These are phyloP conservation scores for Drosophila neoperkinsi DNA, from an alignment of 2,888 invertebrate genomes.

Conservation along the genomic window DNA sequence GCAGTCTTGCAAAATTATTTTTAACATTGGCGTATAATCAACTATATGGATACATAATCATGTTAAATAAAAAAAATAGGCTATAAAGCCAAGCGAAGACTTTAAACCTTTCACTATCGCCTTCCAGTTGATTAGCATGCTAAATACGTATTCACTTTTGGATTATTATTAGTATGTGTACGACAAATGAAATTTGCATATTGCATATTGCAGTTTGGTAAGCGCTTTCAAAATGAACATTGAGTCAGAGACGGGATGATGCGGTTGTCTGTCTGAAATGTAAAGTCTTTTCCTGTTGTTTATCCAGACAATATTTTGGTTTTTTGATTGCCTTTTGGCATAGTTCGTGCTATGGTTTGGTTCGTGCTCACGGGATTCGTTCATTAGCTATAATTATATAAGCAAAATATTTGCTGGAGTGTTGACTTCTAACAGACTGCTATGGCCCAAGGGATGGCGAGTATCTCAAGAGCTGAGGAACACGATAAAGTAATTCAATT, in stretches of 20 bases:
- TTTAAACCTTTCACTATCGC: constrained; percentile 62
- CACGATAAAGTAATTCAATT: constrained; percentile 48
- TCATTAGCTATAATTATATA: constrained; percentile 72
- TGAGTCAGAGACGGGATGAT: constrained; percentile 36
- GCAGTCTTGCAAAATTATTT: constrained; percentile 55
- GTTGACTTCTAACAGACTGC: constrained; percentile 62
- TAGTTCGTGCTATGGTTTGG: constrained; percentile 58
- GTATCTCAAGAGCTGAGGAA: constrained; percentile 22
- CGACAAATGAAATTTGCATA: constrained; percentile 52
- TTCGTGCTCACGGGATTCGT: constrained; percentile 44
- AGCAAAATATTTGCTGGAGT: constrained; percentile 64
- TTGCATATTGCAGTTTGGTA: constrained; percentile 59
- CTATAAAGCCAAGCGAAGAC: constrained; percentile 38
- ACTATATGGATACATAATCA: constrained; percentile 49
- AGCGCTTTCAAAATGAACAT: constrained; percentile 38
- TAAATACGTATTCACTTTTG: constrained; percentile 54
- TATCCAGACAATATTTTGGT: constrained; percentile 33
- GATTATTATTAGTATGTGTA: constrained; percentile 37
- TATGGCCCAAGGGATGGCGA: constrained; percentile 40
- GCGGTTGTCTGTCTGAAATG: constrained; percentile 26
- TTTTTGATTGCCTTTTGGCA: constrained; percentile 42
- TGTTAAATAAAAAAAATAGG: constrained; percentile 46
- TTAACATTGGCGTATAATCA: constrained; percentile 40
- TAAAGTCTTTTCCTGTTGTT: constrained; percentile 7
- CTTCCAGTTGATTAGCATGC: constrained; percentile 61